Evolutionary conservation across 1,140 invertebrate species (phyloP).

Genomic region (Pseudomyrmex concolor): DNA sequence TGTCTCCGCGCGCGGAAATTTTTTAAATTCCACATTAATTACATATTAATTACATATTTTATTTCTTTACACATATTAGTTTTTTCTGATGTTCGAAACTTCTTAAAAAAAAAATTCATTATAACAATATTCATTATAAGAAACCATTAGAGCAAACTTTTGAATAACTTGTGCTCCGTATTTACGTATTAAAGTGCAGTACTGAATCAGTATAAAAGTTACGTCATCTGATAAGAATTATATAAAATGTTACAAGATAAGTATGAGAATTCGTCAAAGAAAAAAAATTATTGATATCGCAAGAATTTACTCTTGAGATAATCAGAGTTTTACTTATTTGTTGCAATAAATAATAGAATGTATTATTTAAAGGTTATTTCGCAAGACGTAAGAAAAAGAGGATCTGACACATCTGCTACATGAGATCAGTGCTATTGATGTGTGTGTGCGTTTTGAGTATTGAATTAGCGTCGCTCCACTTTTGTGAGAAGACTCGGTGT

Average conservation of each 20-base stretch:
- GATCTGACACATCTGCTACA: conserved; percentile 4
- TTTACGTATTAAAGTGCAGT: neutral
- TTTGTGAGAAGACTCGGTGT: conserved; percentile 45
- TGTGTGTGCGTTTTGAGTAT: conserved; percentile 31
- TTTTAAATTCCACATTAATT: neutral
- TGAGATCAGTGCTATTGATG: neutral
- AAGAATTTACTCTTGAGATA: too few species aligned
- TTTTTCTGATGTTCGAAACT: neutral
- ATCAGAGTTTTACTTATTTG: too few species aligned
- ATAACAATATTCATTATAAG: too few species aligned
- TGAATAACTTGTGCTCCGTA: neutral
- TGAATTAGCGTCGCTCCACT: conserved; percentile 61
- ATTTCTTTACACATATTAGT: neutral
- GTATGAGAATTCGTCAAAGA: too few species aligned
- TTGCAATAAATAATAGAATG: too few species aligned
- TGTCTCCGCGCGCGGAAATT: neutral
- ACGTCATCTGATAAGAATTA: neutral
- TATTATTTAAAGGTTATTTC: too few species aligned
- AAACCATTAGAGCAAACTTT: neutral
- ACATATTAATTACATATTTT: neutral
- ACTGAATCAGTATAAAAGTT: conserved; percentile 19
- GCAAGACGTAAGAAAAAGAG: neutral
- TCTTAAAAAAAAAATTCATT: too few species aligned
- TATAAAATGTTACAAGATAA: neutral
- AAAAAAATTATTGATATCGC: too few species aligned